Conservation (phyloP, 2,113 vertebrate genomes). For the Corydoras sp. region DNA sequence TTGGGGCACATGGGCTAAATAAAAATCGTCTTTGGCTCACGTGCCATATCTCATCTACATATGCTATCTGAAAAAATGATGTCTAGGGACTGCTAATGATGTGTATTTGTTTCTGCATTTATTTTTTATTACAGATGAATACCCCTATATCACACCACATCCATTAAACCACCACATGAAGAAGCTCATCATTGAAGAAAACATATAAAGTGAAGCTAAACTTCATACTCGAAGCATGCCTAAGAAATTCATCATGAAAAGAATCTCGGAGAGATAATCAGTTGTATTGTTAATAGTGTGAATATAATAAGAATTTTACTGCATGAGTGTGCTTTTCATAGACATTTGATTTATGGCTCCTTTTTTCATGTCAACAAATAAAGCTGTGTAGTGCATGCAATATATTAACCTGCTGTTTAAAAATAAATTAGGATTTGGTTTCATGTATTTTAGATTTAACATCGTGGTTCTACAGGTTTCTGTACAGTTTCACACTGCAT, state of each 20-base stretch:
- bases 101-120: not conserved
- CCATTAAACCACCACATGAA: conserved; percentile 58
- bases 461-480: conserved; percentile 50
- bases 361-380: conserved; percentile 53
- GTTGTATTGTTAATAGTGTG: conserved; percentile 69
- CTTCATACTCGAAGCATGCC: conserved; percentile 84
- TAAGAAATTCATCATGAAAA: conserved; percentile 82
- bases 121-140: conserved; percentile 52
- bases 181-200: conserved; percentile 48
- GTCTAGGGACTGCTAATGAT: not conserved
- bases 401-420: conserved; percentile 61
- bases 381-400: conserved; percentile 67
- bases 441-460: conserved; percentile 49
- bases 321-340: conserved; percentile 84
- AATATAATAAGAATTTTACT: conserved; percentile 75
- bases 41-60: too few relatives aligned
- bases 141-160: conserved; percentile 59
- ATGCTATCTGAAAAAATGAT: too few relatives aligned
- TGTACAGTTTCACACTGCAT: conserved; percentile 61
- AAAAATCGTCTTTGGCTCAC: too few relatives aligned
- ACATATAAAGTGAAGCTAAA: conserved; percentile 61
- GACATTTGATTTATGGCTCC: conserved; percentile 42
- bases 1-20: too few relatives aligned
- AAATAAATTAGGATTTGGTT: conserved; percentile 45
- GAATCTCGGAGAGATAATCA: conserved; percentile 63